Base-by-base conservation (phyloP, 2,888 invertebrate genomes). In the Carterocephalus palaemon region DNA sequence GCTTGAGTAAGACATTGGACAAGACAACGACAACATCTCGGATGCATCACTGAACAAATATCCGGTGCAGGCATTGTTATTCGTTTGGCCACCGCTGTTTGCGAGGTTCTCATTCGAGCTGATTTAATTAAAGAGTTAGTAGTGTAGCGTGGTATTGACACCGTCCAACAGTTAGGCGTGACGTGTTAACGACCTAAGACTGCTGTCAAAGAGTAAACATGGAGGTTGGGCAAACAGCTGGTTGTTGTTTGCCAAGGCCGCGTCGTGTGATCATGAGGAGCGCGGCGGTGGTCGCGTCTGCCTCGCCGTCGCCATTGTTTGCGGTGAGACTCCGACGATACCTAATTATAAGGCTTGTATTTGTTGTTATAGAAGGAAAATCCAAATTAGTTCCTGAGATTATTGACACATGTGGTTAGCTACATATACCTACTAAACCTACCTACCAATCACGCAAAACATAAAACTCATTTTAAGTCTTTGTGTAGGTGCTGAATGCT, bases 201-300 rank as follows among this genome's bases (percentile, higher is more conserved):
- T 79, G 84, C 82, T 83, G 84, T 83, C 85, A 84, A 84, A 84
- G 76, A 74, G 72, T 70, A 84, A 84, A 84, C 81, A 84, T 56
- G 61, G 52, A 64, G 67, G 60, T 52, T 70, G 59, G 55, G 71
- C 59, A 76, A 79, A 81, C 80, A 80, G 34, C 42, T 47, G 61
- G 65, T 60, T 41, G 52, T 75, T 75, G 78, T 79, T 78, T 70
- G 56, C 52, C 49, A 47, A 54, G 33, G 64, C 64, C 69, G 71
- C 63, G 72, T 71, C 70, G 77, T 73, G 68, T 68, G 64, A 70
- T 68, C 71, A 61, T 57, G 60, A 56, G 51, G 57, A 58, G 45
- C 59, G 54, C 67, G 54, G 59, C 59, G 71, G 76, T 75, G 78
- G 78, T 75, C 77, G 75, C 54, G 49, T 53, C 56, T 54, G 53